phyloP scores from a whole-genome alignment of 1,140 invertebrate species.

The Diorhabda carinulata region DNA sequence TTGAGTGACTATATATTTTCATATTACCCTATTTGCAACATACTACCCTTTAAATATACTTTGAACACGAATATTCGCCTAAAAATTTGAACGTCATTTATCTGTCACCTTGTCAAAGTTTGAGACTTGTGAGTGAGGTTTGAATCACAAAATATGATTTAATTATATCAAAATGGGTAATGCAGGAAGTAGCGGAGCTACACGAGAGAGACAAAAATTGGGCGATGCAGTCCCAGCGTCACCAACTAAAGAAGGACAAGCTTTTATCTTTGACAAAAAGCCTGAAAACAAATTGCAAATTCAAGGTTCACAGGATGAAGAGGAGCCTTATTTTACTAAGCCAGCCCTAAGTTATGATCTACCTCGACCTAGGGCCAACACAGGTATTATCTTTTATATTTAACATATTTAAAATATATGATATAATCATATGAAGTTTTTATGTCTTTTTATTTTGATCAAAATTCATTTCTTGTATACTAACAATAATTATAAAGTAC shows the following conservation, averaged over 20 bases:
- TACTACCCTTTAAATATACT: no score
- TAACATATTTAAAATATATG: no score
- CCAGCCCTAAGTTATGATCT: constrained; percentile 48
- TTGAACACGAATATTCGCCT: no score
- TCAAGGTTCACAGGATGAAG: constrained; percentile 68
- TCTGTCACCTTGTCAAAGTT: background rate
- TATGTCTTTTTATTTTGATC: no score
- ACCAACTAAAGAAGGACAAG: constrained; percentile 72
- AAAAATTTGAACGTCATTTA: no score
- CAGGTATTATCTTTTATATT: constrained; percentile 40
- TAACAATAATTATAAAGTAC: no score
- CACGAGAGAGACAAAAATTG: constrained; percentile 62
- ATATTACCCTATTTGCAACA: no score
- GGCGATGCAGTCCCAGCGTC: constrained; percentile 61
- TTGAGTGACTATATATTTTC: no score
- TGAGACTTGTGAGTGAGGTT: background rate
- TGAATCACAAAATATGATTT: background rate
- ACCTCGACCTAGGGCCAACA: constrained; percentile 64
- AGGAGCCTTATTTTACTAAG: constrained; percentile 74
- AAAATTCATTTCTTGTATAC: no score
- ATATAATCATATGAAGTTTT: no score
- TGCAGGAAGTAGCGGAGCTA: constrained; percentile 63
- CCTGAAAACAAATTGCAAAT: constrained; percentile 54
- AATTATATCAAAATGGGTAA: constrained; percentile 61
- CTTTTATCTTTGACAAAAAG: constrained; percentile 82